Conservation (phyloP, 2,113 vertebrate species). For the Thunnus thynnus region DNA sequence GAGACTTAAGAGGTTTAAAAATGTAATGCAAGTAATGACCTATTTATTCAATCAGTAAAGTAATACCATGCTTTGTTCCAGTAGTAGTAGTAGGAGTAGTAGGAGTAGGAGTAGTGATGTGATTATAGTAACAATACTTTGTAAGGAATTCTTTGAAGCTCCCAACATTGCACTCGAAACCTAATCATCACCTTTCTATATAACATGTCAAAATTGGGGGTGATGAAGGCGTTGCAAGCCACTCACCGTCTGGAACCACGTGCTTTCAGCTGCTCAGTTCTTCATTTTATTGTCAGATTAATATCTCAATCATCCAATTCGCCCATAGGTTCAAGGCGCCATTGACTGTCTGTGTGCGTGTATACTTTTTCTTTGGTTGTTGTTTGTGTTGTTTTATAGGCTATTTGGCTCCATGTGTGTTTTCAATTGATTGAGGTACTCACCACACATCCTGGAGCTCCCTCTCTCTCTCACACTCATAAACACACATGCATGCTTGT, state of each 20-base stretch:
- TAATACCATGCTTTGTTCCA: constrained; percentile 4
- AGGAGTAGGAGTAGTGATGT: background rate
- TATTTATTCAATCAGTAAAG: constrained; percentile 31
- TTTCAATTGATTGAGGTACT: constrained; percentile 63
- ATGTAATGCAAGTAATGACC: constrained; percentile 36
- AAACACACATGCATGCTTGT: constrained; percentile 41
- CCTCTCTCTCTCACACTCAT: constrained; percentile 38
- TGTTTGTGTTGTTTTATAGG: constrained; percentile 66
- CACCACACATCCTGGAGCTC: constrained; percentile 38
- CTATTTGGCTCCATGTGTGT: constrained; percentile 48
- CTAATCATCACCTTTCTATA: background rate
- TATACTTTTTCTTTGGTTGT: constrained; percentile 27
- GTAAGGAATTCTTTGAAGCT: constrained; percentile 2
- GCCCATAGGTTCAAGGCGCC: constrained; percentile 40
- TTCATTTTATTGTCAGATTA: constrained; percentile 55
- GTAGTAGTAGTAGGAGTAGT: background rate
- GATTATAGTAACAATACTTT: background rate
- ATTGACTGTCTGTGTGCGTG: constrained; percentile 9
- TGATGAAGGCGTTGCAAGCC: constrained; percentile 16
- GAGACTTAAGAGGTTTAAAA: constrained; percentile 31
- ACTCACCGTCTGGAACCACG: constrained; percentile 26
- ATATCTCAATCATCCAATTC: constrained; percentile 33
- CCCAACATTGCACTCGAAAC: background rate
- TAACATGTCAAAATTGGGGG: constrained; percentile 7
- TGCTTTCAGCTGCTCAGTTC: constrained; percentile 33